Evolutionary conservation across 92 coral and sea anemone genomes (phyloP).

Genomic region (Pocillopora grandis): DNA sequence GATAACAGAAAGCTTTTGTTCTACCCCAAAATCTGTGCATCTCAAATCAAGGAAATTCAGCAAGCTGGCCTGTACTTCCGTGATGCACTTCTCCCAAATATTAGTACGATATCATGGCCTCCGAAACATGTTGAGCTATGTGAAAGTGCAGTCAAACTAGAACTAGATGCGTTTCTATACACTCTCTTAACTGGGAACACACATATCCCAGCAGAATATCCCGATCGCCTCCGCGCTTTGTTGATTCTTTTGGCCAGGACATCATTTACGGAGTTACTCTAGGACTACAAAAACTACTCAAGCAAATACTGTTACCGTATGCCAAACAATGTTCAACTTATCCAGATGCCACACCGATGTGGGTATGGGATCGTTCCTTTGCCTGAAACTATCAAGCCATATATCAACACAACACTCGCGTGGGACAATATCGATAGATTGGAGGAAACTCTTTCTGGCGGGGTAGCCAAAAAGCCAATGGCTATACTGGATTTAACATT

Average conservation of each 20-base stretch:
- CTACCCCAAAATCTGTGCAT: not conserved
- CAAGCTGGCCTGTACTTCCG: not conserved
- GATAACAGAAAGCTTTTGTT: not conserved
- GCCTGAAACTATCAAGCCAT: slow-evolving; percentile 45
- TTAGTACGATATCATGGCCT: no score
- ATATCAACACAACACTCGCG: slow-evolving; percentile 41
- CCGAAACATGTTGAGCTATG: no score
- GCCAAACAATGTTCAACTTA: no score
- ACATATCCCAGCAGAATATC: no score
- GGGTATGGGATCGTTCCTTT: slow-evolving; percentile 27
- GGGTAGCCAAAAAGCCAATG: slow-evolving; percentile 65
- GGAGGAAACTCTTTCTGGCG: slow-evolving; percentile 2
- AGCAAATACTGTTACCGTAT: no score
- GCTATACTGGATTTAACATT: slow-evolving; percentile 68
- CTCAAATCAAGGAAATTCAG: not conserved
- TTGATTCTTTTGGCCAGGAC: no score
- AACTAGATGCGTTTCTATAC: slow-evolving; percentile 33
- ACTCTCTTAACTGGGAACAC: no score
- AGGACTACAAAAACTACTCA: no score
- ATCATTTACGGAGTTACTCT: no score
- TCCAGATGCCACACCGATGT: no score
- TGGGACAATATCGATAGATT: slow-evolving; percentile 62
- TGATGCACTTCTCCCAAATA: not conserved
- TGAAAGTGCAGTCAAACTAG: not conserved
- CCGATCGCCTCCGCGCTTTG: no score